Conservation (phyloP, 2,797 vertebrate genomes). For the Cossypha dichroa region DNA sequence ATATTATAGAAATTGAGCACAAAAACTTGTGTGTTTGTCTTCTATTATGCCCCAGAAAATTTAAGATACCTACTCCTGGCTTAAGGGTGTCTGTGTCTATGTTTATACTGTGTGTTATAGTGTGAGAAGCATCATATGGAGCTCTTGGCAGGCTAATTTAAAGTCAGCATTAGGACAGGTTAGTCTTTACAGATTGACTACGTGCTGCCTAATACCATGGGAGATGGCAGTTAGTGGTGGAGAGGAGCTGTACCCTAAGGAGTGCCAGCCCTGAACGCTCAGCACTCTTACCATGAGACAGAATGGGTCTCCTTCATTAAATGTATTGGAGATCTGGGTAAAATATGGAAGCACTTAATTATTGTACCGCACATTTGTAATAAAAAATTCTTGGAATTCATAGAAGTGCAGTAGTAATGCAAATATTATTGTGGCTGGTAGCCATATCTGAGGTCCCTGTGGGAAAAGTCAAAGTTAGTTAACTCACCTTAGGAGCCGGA, state of each 20-base stretch:
- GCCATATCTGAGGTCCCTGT: not conserved
- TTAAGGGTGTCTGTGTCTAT: not conserved
- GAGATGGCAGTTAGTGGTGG: not conserved
- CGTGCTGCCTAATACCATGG: not conserved
- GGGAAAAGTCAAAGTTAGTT: not conserved
- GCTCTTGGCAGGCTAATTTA: not conserved
- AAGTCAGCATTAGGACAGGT: not conserved
- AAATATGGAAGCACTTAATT: not conserved
- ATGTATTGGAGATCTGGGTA: not conserved
- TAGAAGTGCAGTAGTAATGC: not conserved
- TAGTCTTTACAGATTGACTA: not conserved
- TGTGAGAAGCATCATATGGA: not conserved
- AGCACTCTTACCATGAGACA: not conserved
- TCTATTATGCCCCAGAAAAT: not conserved
- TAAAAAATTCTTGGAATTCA: not conserved
- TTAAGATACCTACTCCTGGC: not conserved
- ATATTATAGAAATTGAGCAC: not conserved
- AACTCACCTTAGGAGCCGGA: not conserved
- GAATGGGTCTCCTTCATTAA: not conserved
- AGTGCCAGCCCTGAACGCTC: not conserved
- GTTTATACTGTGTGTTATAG: rapidly evolving
- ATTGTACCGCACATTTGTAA: not conserved
- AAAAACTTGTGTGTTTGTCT: not conserved
- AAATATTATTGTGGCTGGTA: not conserved
- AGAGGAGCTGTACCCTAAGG: not conserved